These are phyloP conservation scores for Triplophysa rosa DNA, from an alignment of 2,113 vertebrate species.

Conservation along the genomic window DNA sequence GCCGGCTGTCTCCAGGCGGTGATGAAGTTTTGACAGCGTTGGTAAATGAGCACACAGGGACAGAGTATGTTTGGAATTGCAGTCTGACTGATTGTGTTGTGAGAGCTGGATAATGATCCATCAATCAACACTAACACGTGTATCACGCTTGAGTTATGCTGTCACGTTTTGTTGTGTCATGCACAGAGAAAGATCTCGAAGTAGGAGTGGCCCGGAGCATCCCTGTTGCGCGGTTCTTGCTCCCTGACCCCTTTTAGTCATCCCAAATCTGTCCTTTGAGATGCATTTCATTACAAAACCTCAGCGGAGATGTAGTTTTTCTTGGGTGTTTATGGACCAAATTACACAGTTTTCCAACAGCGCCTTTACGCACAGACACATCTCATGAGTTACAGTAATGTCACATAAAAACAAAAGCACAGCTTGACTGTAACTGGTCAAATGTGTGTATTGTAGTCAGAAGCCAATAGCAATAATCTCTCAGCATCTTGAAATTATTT, in stretches of 20 bases:
- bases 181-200: neutral
- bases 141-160: conserved; percentile 9
- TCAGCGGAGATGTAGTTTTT: conserved; percentile 31
- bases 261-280: conserved; percentile 9
- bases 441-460: conserved; percentile 9
- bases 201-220: conserved; percentile 7
- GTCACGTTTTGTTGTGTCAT: conserved; percentile 18
- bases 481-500: conserved; percentile 42
- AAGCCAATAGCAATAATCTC: conserved; percentile 32
- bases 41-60: conserved; percentile 33
- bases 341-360: conserved; percentile 32
- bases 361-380: neutral
- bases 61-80: conserved; percentile 34
- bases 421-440: conserved; percentile 10
- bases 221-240: conserved; percentile 4
- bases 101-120: conserved; percentile 37
- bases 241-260: conserved; percentile 2
- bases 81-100: conserved; percentile 23
- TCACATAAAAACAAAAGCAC: conserved; percentile 16
- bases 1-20: neutral
- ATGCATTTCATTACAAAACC: conserved; percentile 32
- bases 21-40: conserved; percentile 40
- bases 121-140: conserved; percentile 33
- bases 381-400: neutral
- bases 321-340: conserved; percentile 26